phyloP scores from a whole-genome alignment of 2,888 invertebrate genomes.

The Gymnosoma rotundatum region DNA sequence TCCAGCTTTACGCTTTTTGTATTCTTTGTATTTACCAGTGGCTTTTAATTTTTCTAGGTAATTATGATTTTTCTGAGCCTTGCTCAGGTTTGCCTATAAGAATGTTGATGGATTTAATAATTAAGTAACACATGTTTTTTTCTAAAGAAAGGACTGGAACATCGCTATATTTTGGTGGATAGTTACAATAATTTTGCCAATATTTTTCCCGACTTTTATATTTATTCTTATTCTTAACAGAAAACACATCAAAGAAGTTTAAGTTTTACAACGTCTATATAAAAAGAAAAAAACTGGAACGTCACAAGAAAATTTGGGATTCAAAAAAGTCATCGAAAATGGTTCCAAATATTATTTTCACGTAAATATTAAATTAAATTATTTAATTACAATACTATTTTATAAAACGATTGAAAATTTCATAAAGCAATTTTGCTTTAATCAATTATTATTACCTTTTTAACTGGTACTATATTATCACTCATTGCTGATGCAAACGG shows the following conservation, averaged over 20 bases:
- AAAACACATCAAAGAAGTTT: conserved; percentile 4
- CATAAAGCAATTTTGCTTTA: background rate
- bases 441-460: conserved; percentile 8
- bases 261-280: conserved; percentile 6
- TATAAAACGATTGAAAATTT: background rate
- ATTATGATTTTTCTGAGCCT: too few species aligned
- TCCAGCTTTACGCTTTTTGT: background rate
- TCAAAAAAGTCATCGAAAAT: background rate
- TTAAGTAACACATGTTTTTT: too few species aligned
- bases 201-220: too few species aligned
- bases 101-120: too few species aligned
- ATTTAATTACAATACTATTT: background rate
- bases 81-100: too few species aligned
- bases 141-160: background rate
- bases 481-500: too few species aligned
- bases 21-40: too few species aligned
- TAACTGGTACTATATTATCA: too few species aligned
- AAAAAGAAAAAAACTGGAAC: conserved; percentile 6
- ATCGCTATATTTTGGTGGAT: conserved; percentile 2
- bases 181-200: conserved; percentile 2
- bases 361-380: conserved; percentile 9
- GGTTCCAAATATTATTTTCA: conserved; percentile 8
- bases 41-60: too few species aligned
- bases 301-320: conserved; percentile 1
- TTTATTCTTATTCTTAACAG: conserved; percentile 12